A percentile compares a stretch with the other conserved stretches of the same genome.
Evolutionary conservation across 2,888 invertebrate genomes (phyloP).

Genomic region (Girardia tigrina): DNA sequence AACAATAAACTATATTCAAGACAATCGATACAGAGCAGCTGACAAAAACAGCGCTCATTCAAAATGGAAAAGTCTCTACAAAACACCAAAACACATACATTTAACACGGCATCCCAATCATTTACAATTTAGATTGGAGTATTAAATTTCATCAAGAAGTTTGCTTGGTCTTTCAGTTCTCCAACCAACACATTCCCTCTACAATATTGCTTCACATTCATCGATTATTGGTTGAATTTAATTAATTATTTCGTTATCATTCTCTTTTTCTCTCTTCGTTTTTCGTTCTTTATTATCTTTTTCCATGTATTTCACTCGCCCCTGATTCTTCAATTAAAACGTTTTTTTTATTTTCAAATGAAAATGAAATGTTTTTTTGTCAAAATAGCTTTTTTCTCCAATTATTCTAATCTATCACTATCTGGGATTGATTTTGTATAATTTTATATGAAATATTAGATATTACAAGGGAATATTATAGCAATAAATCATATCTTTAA

Average conservation of each 20-base stretch:
- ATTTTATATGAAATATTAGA: too few species aligned
- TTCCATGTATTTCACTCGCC: too few species aligned
- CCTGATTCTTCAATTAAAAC: too few species aligned
- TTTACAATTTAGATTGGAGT: slow-evolving; percentile 23
- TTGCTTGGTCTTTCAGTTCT: slow-evolving; percentile 10
- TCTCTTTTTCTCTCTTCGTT: too few species aligned
- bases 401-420: too few species aligned
- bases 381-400: too few species aligned
- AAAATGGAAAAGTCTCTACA: slow-evolving; percentile 16
- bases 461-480: too few species aligned
- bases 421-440: too few species aligned
- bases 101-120: slow-evolving; percentile 23
- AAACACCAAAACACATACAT: slow-evolving; percentile 21
- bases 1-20: slow-evolving; percentile 20
- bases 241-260: neutral
- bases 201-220: neutral
- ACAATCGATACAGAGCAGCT: slow-evolving; percentile 23
- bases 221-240: neutral
- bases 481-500: too few species aligned
- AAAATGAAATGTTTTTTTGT: too few species aligned
- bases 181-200: neutral
- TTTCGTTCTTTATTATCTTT: too few species aligned
- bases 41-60: slow-evolving; percentile 18
- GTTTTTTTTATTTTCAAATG: too few species aligned
- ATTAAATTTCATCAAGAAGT: slow-evolving; percentile 23